Conservation (phyloP, 2,113 vertebrate species). For the Misgurnus anguillicaudatus region DNA sequence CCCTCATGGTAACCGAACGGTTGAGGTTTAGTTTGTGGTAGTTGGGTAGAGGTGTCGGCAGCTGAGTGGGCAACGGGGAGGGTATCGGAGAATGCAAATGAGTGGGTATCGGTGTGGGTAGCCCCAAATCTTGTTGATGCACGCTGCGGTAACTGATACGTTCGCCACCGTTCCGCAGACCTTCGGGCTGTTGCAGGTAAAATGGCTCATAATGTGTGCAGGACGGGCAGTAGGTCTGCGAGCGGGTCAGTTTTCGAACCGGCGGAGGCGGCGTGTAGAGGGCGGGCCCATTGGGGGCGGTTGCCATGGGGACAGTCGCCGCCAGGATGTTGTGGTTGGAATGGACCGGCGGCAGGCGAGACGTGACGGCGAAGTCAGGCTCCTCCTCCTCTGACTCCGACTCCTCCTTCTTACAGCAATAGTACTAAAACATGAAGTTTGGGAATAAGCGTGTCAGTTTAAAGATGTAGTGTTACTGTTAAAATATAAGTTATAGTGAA, state of each 20-base stretch:
- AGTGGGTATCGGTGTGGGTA: slow-evolving; percentile 63
- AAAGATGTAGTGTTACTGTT: not conserved
- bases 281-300: slow-evolving; percentile 84
- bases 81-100: slow-evolving; percentile 65
- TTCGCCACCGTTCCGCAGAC: slow-evolving; percentile 81
- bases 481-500: no score
- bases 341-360: slow-evolving; percentile 88
- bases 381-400: slow-evolving; percentile 96
- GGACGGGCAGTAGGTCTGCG: slow-evolving; percentile 83
- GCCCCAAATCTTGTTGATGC: slow-evolving; percentile 86
- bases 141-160: slow-evolving; percentile 81
- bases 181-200: slow-evolving; percentile 84
- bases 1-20: slow-evolving; percentile 92
- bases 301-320: slow-evolving; percentile 69
- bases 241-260: slow-evolving; percentile 77
- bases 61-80: not conserved
- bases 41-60: slow-evolving; percentile 63
- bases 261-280: slow-evolving; percentile 80
- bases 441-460: slow-evolving; percentile 10
- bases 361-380: slow-evolving; percentile 91
- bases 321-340: slow-evolving; percentile 89
- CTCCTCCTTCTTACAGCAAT: slow-evolving; percentile 94
- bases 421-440: slow-evolving; percentile 78
- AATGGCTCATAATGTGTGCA: slow-evolving; percentile 87
- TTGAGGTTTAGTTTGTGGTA: slow-evolving; percentile 88